A percentile compares a stretch with the other conserved stretches of the same genome.
Conservation (phyloP, 2,113 vertebrate species). For the Toxotes jaculatrix region DNA sequence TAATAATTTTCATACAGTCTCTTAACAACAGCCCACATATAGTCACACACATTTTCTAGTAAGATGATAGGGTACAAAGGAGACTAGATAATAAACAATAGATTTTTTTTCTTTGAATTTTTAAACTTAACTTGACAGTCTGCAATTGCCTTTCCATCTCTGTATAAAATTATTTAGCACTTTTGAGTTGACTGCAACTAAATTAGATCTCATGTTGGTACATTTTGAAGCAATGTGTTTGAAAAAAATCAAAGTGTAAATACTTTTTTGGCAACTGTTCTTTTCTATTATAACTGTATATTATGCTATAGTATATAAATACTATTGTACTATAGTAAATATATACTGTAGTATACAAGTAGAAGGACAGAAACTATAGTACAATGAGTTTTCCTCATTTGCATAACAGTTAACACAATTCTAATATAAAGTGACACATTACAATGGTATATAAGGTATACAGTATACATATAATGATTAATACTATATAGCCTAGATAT, state of each 20-base stretch:
- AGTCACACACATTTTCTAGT: background rate
- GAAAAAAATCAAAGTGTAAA: conserved; percentile 47
- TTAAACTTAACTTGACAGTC: background rate
- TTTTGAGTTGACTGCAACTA: background rate
- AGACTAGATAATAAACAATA: background rate
- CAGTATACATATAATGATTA: conserved; percentile 82
- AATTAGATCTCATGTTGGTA: background rate
- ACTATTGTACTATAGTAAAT: conserved; percentile 61
- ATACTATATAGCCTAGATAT: conserved; percentile 82
- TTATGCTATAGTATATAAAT: conserved; percentile 65
- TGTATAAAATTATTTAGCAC: background rate
- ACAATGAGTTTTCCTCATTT: conserved; percentile 68
- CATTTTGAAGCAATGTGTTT: conserved; percentile 46
- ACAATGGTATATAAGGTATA: conserved; percentile 81
- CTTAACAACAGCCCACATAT: background rate
- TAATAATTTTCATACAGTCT: background rate
- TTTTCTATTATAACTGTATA: conserved; percentile 68
- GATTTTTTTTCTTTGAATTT: background rate
- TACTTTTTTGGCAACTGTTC: conserved; percentile 63
- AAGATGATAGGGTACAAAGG: background rate
- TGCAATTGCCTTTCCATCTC: background rate
- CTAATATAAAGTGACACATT: conserved; percentile 82
- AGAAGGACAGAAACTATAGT: conserved; percentile 67
- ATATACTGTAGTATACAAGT: conserved; percentile 68
- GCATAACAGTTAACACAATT: conserved; percentile 69